Evolutionary conservation across 2,888 invertebrate species (phyloP), one percentile per base, ranked within the genome.

Genomic region (Nomada fucata): DNA sequence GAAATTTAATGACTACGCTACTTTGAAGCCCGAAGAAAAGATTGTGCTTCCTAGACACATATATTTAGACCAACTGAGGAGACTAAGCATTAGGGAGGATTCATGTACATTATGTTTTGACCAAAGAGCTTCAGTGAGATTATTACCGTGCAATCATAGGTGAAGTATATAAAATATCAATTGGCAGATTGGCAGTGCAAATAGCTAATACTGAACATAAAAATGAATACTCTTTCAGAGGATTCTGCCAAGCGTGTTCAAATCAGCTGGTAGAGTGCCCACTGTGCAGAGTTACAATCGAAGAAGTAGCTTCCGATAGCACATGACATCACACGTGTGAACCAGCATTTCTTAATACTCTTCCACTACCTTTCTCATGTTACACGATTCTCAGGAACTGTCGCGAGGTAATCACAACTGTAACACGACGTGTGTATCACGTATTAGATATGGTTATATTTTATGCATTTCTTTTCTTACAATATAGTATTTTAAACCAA

Each of bases 101-200:
- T 97, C 97, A 15, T 98, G 98, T 94, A 97, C 97, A 0, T 94
- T 98, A 69, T 98, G 98, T 94, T 98, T 96, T 93, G 98, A 98
- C 93, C 95, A 96, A 84, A 95, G 95, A 86, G 97, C 97, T 0
- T 95, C 96, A 77, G 96, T 97, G 29, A 94, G 96, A 85, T 95
- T 98, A 57, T 94, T 96, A 88, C 98, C 98, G 0, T 98, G 98
- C 94, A 95, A 95, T 85, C 98, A 98, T 93, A 95, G 96, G 98
- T 98, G 95, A 95, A 65, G 71, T 75, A 57, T 42, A 42, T 61
- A 5, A 0, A 47, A 4, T 20, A 63, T 68, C 11, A 42, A 23
- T 68, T 10, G 13, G 2, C 13, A 36, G 42, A 13, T 5, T 15
- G 29, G 55, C 2, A 5, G 7, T 36, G 15, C 13, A 42, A 13